Percentiles rank a stretch among this genome's conserved stretches.
Evolutionary conservation across 2,113 vertebrate genomes (phyloP).

Genomic region (Chamaetylas fuelleborni): DNA sequence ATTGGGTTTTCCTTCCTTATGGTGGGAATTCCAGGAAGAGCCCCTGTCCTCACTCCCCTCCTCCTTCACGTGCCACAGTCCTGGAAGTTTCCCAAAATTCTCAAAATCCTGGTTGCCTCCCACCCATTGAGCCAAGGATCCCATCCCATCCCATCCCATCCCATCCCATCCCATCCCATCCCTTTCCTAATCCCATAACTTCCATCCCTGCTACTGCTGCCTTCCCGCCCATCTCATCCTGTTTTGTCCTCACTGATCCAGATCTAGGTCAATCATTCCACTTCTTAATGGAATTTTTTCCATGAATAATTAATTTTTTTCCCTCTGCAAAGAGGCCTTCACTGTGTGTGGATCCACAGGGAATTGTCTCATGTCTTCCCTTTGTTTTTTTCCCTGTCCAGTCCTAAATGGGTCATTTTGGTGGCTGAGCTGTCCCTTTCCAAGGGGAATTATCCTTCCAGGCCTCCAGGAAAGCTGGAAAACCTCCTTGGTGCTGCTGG

Average conservation of each 20-base stretch:
- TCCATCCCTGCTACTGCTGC: not conserved
- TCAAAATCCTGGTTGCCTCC: not conserved
- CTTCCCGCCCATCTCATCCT: not conserved
- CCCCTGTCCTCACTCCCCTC: not conserved
- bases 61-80: not conserved
- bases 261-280: not conserved
- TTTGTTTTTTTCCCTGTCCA: not conserved
- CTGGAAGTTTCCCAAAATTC: not conserved
- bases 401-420: not conserved
- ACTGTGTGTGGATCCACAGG: not conserved
- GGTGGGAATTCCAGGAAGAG: not conserved
- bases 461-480: not conserved
- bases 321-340: not conserved
- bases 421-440: not conserved
- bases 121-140: rapidly evolving
- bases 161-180: not conserved
- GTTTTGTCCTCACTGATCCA: not conserved
- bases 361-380: not conserved
- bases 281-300: conserved; percentile 10
- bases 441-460: not conserved
- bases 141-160: not conserved
- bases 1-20: not conserved
- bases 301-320: not conserved
- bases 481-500: not conserved
- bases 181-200: not conserved